Evolutionary conservation across 2,888 invertebrate genomes (phyloP), one percentile per base, ranked within the genome.

Genomic region (Pandemis cinnamomeana): DNA sequence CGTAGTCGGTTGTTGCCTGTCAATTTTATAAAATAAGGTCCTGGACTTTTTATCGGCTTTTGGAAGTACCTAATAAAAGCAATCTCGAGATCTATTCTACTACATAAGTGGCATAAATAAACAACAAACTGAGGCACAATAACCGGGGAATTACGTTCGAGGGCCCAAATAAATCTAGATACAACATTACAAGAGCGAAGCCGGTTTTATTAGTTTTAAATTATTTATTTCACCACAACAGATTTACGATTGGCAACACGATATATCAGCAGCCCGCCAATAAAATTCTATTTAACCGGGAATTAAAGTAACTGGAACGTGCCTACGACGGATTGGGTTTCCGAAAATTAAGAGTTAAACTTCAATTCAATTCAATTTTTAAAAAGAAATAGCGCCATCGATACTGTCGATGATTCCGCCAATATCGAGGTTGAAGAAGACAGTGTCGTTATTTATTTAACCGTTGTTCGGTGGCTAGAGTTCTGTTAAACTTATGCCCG

Each of bases 191-290:
- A 78, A 77, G 80, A 71, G 77, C 79, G 79, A 77, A 81, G 83
- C 71, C 80, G 79, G 84, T 87, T 92, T 92, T 92, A 93, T 93
- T 92, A 91, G 91, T 91, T 93, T 91, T 92, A 93, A 93, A 94
- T 93, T 93, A 93, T 94, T 93, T 93, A 94, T 93, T 90, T 91
- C 83, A 79, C 89, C 88, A 86, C 88, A 87, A 88, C 90, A 91
- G 92, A 94, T 94, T 94, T 94, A 94, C 94, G 93, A 89, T 89
- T 89, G 90, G 86, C 85, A 86, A 87, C 83, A 82, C 91, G 87
- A 93, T 94, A 92, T 91, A 91, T 94, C 92, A 92, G 91, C 81
- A 86, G 85, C 86, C 87, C 89, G 86, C 91, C 89, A 91, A 92
- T 94, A 94, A 93, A 92, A 92, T 86, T 84, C 85, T 79, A 78